Percentiles rank a stretch among this genome's conserved stretches.
phyloP scores from a whole-genome alignment of 2,113 vertebrate genomes.

The Phylloscopus trochiloides region DNA sequence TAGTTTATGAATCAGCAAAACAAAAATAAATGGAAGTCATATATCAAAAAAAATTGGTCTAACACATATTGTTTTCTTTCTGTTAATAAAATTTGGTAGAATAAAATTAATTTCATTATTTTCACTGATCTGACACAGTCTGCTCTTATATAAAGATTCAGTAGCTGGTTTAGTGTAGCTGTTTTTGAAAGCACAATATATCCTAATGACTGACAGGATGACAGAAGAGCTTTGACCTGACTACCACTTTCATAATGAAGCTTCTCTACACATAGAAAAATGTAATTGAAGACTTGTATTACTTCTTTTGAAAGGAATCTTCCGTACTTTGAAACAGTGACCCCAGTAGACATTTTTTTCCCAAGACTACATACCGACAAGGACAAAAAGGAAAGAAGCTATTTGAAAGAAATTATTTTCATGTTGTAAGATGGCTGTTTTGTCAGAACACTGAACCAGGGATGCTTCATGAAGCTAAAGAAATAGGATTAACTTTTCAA shows the following conservation, averaged over 20 bases:
- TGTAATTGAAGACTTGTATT: conserved; percentile 2
- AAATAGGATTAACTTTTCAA: conserved; percentile 8
- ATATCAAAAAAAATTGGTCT: not conserved
- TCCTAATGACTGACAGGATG: conserved; percentile 34
- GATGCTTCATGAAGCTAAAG: not conserved
- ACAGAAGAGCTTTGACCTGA: conserved; percentile 39
- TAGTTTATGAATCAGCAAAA: not conserved
- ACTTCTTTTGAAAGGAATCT: conserved; percentile 4
- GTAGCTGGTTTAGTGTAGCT: not conserved
- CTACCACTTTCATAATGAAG: conserved; percentile 36
- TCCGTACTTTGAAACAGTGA: conserved; percentile 14
- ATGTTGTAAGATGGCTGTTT: not conserved
- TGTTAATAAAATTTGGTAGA: not conserved
- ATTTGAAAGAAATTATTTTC: conserved; percentile 15
- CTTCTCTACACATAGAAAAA: conserved; percentile 30
- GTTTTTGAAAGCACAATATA: not conserved
- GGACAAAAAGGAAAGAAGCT: conserved; percentile 13
- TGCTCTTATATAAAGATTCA: not conserved
- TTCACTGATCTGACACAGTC: not conserved
- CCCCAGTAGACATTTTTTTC: not conserved
- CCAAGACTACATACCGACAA: not conserved
- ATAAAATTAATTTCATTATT: not conserved
- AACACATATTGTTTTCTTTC: not conserved
- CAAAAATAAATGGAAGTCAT: not conserved
- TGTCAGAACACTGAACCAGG: not conserved